These are phyloP conservation scores for Sebastes itinus DNA, from an alignment of 2,797 vertebrate genomes.

Conservation along the genomic window DNA sequence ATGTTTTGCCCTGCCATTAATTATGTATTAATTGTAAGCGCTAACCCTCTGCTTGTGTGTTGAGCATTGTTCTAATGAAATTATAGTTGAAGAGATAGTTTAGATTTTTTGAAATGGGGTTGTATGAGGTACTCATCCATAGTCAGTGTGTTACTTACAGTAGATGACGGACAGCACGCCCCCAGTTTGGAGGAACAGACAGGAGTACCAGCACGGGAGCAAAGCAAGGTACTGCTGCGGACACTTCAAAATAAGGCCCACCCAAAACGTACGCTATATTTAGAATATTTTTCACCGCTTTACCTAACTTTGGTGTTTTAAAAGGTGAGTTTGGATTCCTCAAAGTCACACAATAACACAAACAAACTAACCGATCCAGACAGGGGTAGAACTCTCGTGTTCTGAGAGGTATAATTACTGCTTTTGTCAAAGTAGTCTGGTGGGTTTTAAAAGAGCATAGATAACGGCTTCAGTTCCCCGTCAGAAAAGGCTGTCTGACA, in stretches of 20 bases:
- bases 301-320: background rate
- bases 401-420: background rate
- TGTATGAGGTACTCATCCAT: background rate
- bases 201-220: background rate
- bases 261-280: background rate
- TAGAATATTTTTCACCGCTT: background rate
- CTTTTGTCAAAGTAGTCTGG: background rate
- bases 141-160: background rate
- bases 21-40: background rate
- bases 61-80: background rate
- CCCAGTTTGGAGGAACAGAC: background rate
- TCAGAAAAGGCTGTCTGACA: background rate
- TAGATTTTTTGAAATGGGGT: background rate
- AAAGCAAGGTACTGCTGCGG: background rate
- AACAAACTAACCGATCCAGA: background rate
- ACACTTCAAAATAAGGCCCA: background rate
- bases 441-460: background rate
- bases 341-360: background rate
- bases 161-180: background rate
- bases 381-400: background rate
- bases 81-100: background rate
- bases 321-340: background rate
- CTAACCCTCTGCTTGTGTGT: background rate
- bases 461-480: background rate
- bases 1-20: background rate